Evolutionary conservation across 2,113 vertebrate genomes (phyloP), one percentile per base, ranked within the genome.

Genomic region (Lichenostomus cassidix): DNA sequence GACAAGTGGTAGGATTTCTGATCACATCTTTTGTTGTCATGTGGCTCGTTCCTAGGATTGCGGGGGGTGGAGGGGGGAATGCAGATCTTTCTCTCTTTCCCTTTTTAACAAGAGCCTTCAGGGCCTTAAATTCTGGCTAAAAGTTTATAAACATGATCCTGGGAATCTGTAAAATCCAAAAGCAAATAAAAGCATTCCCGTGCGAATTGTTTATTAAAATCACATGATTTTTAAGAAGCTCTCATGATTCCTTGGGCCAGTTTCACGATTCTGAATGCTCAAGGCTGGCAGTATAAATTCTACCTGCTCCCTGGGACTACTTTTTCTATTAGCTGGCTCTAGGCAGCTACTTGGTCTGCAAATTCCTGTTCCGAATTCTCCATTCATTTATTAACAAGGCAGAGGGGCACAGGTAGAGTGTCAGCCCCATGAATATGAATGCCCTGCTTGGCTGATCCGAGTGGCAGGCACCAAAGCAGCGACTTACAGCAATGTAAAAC

Each of bases 71-170:
- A 31, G 7, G 27, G 62, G 41, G 62, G 29, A 29, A 68, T 88
- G 79, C 35, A 50, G 58, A 76, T 64, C 39, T 79, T 85, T 79
- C 60, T 49, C 29, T 77, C 52, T 47, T 58, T 55, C 70, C 17
- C n/a, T 56, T 88, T 94, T 73, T 82, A 85, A 80, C 23, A 59
- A 42, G 63, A 85, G 55, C 70, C 90, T 92, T 73, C 18, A 10
- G 67, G 90, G 82, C 75, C 53, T 83, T 94, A 18, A 80, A 77
- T 89, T 87, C 67, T 33, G 22, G 46, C 78, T 91, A 67, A 90
- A 95, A 95, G 92, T 94, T 90, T 94, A 95, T 92, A 91, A 94
- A 95, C 70, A 74, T 2, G 79, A 77, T 83, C 90, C 88, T 65
- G 76, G 90, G 92, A 95, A 97, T 86, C 87, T 74, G 47, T 95